Percentiles rank a stretch among this genome's conserved stretches.
Evolutionary conservation across 2,888 invertebrate species (phyloP).

Genomic region (Acanthopleura granulata): DNA sequence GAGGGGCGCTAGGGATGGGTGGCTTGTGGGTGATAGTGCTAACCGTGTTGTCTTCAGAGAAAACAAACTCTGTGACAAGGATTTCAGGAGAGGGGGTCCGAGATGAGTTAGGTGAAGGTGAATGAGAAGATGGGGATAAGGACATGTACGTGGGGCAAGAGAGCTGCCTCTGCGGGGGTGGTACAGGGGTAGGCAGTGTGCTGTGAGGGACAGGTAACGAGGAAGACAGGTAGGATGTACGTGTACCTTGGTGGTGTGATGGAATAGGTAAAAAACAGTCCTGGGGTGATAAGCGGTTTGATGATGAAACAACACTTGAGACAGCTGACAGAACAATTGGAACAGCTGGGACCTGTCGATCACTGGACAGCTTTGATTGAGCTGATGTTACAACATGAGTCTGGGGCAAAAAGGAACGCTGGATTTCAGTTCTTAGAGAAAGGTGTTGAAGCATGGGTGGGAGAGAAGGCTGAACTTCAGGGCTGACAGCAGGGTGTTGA

Average conservation of each 20-base stretch:
- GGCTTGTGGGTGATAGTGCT: not conserved
- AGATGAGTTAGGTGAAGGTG: not conserved
- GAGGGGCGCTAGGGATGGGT: not conserved
- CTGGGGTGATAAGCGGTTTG: too few relatives aligned
- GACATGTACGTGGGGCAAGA: not conserved
- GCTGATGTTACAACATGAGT: too few relatives aligned
- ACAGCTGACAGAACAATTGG: not conserved
- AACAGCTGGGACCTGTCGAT: too few relatives aligned
- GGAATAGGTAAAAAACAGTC: not conserved
- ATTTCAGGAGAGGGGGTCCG: conserved; percentile 2
- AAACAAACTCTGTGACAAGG: not conserved
- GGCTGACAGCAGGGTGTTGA: not conserved
- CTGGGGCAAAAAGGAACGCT: too few relatives aligned
- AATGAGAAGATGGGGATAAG: not conserved
- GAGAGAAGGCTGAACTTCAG: too few relatives aligned
- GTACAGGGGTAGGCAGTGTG: conserved; percentile 11
- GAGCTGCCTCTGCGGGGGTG: not conserved
- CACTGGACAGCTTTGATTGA: too few relatives aligned
- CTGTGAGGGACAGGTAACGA: not conserved
- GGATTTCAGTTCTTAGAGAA: too few relatives aligned
- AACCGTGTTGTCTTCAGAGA: not conserved
- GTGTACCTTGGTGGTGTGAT: not conserved
- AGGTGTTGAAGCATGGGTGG: too few relatives aligned
- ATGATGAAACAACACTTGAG: not conserved
- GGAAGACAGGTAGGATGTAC: not conserved